A percentile compares a stretch with the other conserved stretches of the same genome.
These are phyloP conservation scores for Diorhabda sublineata DNA, from an alignment of 1,140 invertebrate species.

Conservation along the genomic window DNA sequence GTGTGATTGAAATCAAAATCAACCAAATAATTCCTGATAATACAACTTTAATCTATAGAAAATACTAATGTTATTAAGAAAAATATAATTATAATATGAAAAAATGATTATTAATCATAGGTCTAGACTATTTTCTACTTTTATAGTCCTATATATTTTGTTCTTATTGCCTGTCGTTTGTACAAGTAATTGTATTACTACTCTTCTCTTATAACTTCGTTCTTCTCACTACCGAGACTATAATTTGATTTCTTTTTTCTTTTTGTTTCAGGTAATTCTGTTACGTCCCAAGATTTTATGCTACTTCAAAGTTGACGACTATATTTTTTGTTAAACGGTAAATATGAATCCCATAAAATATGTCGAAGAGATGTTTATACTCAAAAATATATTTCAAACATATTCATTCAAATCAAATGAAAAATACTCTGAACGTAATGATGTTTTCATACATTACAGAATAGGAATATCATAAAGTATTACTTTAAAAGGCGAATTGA, in stretches of 20 bases:
- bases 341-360: not conserved
- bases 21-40: too few species aligned
- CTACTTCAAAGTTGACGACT: not conserved
- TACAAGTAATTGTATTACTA: conserved; percentile 25
- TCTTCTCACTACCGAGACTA: conserved; percentile 1
- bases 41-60: too few species aligned
- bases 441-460: too few species aligned
- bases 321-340: not conserved
- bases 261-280: conserved; percentile 22
- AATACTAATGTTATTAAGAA: too few species aligned
- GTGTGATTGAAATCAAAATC: too few species aligned
- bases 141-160: not conserved
- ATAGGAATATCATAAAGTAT: too few species aligned
- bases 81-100: too few species aligned
- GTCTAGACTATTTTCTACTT: not conserved
- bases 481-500: too few species aligned
- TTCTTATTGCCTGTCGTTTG: conserved; percentile 15
- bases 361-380: too few species aligned
- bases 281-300: not conserved
- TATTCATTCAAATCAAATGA: too few species aligned
- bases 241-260: conserved; percentile 20
- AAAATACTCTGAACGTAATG: too few species aligned
- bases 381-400: too few species aligned
- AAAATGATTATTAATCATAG: not conserved
- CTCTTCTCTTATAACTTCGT: conserved; percentile 14